phyloP scores from a whole-genome alignment of 1,140 invertebrate genomes.

The Heliconius himera region DNA sequence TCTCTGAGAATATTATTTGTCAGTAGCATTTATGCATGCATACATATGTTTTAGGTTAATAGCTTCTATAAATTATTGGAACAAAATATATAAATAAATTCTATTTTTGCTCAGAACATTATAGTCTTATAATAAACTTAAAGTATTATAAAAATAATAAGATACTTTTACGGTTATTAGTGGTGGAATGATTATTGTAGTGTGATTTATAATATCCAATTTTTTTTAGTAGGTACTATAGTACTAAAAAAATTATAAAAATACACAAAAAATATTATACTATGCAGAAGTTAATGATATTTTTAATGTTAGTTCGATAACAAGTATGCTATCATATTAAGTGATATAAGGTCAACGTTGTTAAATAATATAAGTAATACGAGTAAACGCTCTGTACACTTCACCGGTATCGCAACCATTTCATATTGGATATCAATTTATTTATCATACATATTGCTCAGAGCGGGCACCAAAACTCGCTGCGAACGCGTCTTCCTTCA shows the following conservation, averaged over 20 bases:
- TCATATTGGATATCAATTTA: conserved; percentile 81
- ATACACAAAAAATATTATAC: too few species aligned
- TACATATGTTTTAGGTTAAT: background rate
- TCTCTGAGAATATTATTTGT: conserved; percentile 6
- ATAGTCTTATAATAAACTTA: background rate
- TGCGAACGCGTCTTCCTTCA: conserved; percentile 68
- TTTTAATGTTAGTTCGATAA: too few species aligned
- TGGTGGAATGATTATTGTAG: too few species aligned
- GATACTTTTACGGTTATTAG: too few species aligned
- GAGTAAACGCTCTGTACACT: conserved; percentile 73
- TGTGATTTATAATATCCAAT: too few species aligned
- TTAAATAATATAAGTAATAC: conserved; percentile 47
- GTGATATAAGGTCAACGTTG: background rate
- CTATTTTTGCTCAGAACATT: background rate
- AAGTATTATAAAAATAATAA: too few species aligned
- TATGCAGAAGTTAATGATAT: too few species aligned
- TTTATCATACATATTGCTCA: conserved; percentile 81
- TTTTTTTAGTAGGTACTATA: too few species aligned
- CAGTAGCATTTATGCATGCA: conserved; percentile 2
- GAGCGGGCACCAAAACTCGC: conserved; percentile 64
- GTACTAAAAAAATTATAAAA: too few species aligned
- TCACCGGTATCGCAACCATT: conserved; percentile 75
- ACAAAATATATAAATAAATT: background rate
- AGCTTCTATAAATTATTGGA: background rate
- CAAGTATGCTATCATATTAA: too few species aligned